phyloP scores from a whole-genome alignment of 92 coral and sea anemone genomes.

The Palythoa heliodiscus region DNA sequence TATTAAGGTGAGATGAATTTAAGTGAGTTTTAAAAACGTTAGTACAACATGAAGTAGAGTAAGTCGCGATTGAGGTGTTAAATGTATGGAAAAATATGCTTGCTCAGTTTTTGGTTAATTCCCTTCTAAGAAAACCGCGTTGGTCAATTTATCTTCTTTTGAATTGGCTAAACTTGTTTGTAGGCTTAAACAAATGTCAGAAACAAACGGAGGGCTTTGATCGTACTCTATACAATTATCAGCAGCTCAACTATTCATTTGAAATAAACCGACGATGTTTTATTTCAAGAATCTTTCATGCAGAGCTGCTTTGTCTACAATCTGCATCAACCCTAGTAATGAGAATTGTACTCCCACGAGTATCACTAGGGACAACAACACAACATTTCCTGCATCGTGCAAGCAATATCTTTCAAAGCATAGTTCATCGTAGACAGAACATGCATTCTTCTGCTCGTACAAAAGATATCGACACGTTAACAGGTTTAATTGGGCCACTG shows the following conservation, averaged over 20 bases:
- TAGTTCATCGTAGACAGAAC: background rate
- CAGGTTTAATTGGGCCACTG: slow-evolving; percentile 12
- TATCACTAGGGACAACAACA: slow-evolving; percentile 8
- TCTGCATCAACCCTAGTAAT: background rate
- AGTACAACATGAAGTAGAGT: too few species aligned
- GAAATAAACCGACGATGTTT: background rate
- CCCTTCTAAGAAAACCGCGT: background rate
- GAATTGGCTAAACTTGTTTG: background rate
- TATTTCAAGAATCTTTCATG: background rate
- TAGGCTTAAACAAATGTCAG: background rate
- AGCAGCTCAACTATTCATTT: background rate
- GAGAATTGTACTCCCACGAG: slow-evolving; percentile 6
- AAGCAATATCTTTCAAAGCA: slow-evolving; percentile 8
- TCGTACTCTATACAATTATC: background rate
- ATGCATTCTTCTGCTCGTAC: background rate
- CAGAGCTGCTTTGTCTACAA: background rate
- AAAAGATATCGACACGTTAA: background rate
- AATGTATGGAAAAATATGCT: too few species aligned
- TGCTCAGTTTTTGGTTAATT: background rate
- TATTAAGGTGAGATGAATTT: too few species aligned
- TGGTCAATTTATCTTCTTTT: background rate
- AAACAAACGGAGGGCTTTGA: background rate
- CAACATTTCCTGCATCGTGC: background rate
- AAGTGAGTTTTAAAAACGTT: too few species aligned
- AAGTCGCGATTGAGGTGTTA: too few species aligned